Conservation (phyloP, 2,113 vertebrate genomes). For the Lepidothrix coronata region DNA sequence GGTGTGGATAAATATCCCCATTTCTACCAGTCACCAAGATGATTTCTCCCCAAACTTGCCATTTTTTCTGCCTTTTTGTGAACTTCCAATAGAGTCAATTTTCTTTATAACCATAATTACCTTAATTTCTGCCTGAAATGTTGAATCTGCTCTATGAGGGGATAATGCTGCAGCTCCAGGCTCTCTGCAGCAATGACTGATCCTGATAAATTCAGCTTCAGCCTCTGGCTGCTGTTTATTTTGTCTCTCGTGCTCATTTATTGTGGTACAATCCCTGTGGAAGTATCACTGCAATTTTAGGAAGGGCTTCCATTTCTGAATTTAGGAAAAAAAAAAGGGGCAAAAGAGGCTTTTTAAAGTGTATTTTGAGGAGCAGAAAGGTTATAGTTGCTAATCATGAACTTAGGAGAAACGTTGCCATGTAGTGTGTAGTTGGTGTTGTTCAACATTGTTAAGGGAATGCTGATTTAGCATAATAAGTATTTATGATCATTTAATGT, state of each 20-base stretch:
- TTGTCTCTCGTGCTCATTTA: not conserved
- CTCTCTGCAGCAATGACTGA: not conserved
- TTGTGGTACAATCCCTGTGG: not conserved
- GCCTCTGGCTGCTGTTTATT: not conserved
- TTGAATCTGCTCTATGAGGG: not conserved
- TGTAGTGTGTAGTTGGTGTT: not conserved
- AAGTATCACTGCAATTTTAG: not conserved
- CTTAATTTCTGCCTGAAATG: not conserved
- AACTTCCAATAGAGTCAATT: not conserved
- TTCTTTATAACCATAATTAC: not conserved
- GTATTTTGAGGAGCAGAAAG: not conserved
- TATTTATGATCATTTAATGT: not conserved
- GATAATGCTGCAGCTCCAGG: not conserved
- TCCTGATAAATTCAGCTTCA: not conserved
- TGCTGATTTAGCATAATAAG: not conserved
- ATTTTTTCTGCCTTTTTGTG: not conserved
- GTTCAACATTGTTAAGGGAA: not conserved
- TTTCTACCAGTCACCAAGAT: not conserved
- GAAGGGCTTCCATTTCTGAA: not conserved
- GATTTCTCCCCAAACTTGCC: not conserved
- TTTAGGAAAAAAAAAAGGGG: rapidly evolving
- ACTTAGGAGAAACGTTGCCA: not conserved
- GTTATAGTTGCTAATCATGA: no score
- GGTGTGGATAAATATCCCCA: not conserved
- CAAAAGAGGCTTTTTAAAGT: not conserved